Conservation (phyloP, 2,113 vertebrate genomes). For the Pelobates fuscus region DNA sequence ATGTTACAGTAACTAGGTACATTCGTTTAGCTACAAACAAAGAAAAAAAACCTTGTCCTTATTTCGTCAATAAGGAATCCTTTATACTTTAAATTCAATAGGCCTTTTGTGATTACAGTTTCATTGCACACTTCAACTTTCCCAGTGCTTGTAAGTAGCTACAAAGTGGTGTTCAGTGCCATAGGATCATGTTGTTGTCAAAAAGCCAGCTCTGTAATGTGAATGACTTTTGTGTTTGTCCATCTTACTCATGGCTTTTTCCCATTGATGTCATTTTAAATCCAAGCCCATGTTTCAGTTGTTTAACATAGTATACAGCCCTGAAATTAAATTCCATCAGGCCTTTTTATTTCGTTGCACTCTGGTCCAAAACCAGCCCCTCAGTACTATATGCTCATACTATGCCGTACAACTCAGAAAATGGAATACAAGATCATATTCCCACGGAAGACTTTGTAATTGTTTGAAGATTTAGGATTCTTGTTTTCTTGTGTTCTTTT, state of each 20-base stretch:
- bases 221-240: slow-evolving; percentile 35
- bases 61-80: slow-evolving; percentile 36
- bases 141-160: slow-evolving; percentile 46
- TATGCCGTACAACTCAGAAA: too few species aligned
- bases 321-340: background rate
- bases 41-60: slow-evolving; percentile 4
- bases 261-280: slow-evolving; percentile 26
- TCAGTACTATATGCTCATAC: background rate
- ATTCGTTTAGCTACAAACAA: slow-evolving; percentile 39
- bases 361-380: background rate
- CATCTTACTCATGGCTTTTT: slow-evolving; percentile 14
- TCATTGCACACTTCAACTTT: slow-evolving; percentile 43
- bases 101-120: slow-evolving; percentile 34
- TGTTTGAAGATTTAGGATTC: background rate
- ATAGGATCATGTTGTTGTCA: slow-evolving; percentile 40
- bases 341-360: background rate
- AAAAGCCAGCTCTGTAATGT: slow-evolving; percentile 35
- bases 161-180: slow-evolving; percentile 42
- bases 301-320: background rate
- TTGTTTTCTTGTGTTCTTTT: background rate
- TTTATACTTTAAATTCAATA: slow-evolving; percentile 38
- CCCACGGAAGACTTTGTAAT: too few species aligned
- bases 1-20: slow-evolving; percentile 28
- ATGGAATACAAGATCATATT: too few species aligned
- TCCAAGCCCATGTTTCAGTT: slow-evolving; percentile 4